Evolutionary conservation across 2,888 invertebrate species (phyloP).

Genomic region (Tetragonisca angustula): DNA sequence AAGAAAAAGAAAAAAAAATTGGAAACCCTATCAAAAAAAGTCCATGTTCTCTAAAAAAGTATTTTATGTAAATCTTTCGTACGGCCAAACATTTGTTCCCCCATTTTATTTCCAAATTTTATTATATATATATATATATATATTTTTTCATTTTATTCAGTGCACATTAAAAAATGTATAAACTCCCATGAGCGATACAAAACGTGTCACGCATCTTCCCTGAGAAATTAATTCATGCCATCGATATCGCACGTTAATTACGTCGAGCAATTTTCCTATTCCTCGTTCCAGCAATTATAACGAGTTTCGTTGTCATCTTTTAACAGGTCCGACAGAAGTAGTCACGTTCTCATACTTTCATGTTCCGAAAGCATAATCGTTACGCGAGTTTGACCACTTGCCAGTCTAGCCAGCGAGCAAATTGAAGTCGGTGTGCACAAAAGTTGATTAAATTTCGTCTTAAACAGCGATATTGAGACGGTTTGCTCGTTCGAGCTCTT

Average conservation of each 20-base stretch:
- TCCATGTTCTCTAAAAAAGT: too few species aligned
- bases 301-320: slow-evolving; percentile 9
- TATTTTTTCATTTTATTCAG: too few species aligned
- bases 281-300: slow-evolving; percentile 15
- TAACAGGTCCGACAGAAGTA: not conserved
- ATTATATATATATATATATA: too few species aligned
- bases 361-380: not conserved
- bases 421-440: slow-evolving; percentile 1
- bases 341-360: not conserved
- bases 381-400: slow-evolving; percentile 12
- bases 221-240: too few species aligned
- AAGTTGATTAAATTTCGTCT: slow-evolving; percentile 36
- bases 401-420: not conserved
- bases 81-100: too few species aligned
- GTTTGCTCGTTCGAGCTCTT: not conserved
- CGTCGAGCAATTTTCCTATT: not conserved
- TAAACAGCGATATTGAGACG: slow-evolving; percentile 13
- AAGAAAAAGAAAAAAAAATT: too few species aligned
- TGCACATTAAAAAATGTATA: too few species aligned
- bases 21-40: too few species aligned
- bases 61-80: too few species aligned
- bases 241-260: slow-evolving; percentile 5
- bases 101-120: too few species aligned
- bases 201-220: too few species aligned
- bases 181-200: too few species aligned